Base-by-base conservation (phyloP, 2,888 invertebrate genomes). In the Noctua janthina region DNA sequence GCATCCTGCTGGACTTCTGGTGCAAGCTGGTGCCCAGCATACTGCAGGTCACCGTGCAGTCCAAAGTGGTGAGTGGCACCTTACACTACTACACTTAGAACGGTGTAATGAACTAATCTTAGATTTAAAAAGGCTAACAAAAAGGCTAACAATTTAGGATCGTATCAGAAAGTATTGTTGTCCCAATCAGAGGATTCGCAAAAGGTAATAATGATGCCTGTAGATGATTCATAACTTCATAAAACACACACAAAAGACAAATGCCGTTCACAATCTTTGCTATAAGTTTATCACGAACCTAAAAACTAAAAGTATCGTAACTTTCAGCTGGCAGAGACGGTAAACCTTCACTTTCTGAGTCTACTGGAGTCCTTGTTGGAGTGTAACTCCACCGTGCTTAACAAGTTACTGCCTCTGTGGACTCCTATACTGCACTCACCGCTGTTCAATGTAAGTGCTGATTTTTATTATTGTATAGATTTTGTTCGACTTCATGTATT, bases 1-100 rank as follows among this genome's bases (percentile, higher is more conserved):
- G 98, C 87, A 98, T 99, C 87, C 97, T 99, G 77, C 98, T 99
- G 90, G 99, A 99, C 96, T 99, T 99, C 97, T 99, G 99, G 99
- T 99, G 99, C 74, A 99, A 99, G 95, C 98, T 99, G 11, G 99
- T 99, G 64, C 99, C 99, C 0, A 99, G 98, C 84, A 98, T 99
- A 80, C 97, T 99, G 84, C 99, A 99, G 93, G 97, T 99, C 79
- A 98, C 99, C 62, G 93, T 94, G 87, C 95, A 96, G 82, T 94
- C 99, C 20, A 99, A 99, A 97, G 98, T 99, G 95, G 99, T 99
- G 91, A 97, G 68, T 43, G n/a, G 8, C 68, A 23, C 23, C n/a
- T n/a, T 20, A 3, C 23, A 56, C 23, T 56, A 23, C 59, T 59
- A 2, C 62, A 23, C 62, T 59, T n/a, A 59, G 59, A 59, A 59